Percentiles rank a stretch among this genome's conserved stretches.
These are phyloP conservation scores for Drosophila nigricruria DNA, from an alignment of 2,888 invertebrate genomes.

Conservation along the genomic window DNA sequence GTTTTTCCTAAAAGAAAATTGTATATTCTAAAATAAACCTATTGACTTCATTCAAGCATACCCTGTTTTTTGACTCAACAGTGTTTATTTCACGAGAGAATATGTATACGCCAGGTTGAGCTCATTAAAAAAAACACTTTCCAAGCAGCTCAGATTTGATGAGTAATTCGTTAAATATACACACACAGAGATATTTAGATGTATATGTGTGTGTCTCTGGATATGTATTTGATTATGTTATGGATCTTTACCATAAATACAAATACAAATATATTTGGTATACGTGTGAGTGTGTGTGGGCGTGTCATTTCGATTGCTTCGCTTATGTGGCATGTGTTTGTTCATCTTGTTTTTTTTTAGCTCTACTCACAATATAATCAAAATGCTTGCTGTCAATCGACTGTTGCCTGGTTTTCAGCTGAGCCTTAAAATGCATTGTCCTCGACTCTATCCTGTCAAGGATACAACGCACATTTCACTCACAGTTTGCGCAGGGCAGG, in stretches of 20 bases:
- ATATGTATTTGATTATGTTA: constrained; percentile 34
- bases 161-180: constrained; percentile 61
- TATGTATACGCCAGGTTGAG: constrained; percentile 61
- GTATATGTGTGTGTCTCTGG: background rate
- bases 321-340: constrained; percentile 29
- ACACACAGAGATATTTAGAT: background rate
- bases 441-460: constrained; percentile 63
- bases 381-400: constrained; percentile 2
- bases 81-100: constrained; percentile 15
- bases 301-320: constrained; percentile 38
- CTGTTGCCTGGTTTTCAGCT: background rate
- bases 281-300: constrained; percentile 36
- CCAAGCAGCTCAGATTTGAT: constrained; percentile 66
- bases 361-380: background rate
- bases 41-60: background rate
- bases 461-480: constrained; percentile 55
- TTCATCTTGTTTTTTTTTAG: background rate
- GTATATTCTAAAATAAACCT: background rate
- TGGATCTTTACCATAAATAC: constrained; percentile 49
- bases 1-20: too few relatives aligned
- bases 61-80: background rate
- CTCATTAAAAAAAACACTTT: constrained; percentile 56
- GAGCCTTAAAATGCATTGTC: constrained; percentile 63
- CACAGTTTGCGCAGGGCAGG: background rate
- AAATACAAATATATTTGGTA: constrained; percentile 23